Base-by-base conservation (phyloP, 2,797 vertebrate genomes). In the Diglossa cyanea region DNA sequence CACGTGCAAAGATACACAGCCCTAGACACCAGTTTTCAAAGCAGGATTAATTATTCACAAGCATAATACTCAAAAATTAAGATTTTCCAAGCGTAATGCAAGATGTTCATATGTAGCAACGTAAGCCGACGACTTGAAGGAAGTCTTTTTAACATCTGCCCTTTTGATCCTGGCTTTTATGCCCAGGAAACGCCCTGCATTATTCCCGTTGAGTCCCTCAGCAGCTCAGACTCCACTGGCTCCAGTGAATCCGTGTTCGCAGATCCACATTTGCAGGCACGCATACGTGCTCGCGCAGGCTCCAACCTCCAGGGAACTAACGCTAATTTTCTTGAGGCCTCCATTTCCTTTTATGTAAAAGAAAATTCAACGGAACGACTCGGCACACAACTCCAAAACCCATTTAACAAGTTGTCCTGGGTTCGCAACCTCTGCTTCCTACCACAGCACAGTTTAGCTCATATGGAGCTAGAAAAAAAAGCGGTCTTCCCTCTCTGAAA, bases 331-430 rank as follows among this genome's bases (percentile, higher is more conserved):
- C 62, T 63, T 57, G 74, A 79, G 81, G 93, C 84, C 88, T 89
- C 78, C 57, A 20, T 50, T 93, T 95, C 90, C 93, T 92, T 96
- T 83, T 4, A 39, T 16, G 21, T 25, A 61, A 57, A 86, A 10
- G 40, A 40, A 80, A 88, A 57, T 17, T 81, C 65, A 74, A 44
- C 45, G 5, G 2, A 70, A 83, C 35, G 11, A 15, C 65, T 35
- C 57, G 1, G 45, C 16, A 65, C 54, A 44, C 72, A 12, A 5
- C 28, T 62, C 88, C 53, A 60, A 82, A 78, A 24, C 26, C 28
- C 44, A 7, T 44, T 80, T 55, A 13, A 26, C 11, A 23, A 57
- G 48, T 10, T 5, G 17, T 13, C 28, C 50, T 55, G 17, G 17
- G 33, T 44, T 8, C 2, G n/a, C 57, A 6, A 8, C 16, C 15